Percentiles rank a stretch among this genome's conserved stretches.
phyloP scores from a whole-genome alignment of 1,140 invertebrate species.

The Trichonephila clavata region DNA sequence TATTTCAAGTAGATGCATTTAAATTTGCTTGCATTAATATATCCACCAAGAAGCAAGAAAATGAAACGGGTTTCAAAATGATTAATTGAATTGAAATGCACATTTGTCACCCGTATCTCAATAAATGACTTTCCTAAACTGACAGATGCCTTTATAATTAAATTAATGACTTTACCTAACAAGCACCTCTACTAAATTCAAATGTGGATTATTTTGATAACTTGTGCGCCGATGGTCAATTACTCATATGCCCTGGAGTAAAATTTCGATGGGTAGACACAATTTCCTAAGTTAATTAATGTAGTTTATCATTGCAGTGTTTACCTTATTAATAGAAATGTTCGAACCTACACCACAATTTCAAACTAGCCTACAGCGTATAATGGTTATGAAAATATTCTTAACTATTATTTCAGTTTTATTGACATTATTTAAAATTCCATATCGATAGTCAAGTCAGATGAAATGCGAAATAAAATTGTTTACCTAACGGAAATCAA shows the following conservation, averaged over 20 bases:
- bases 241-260: constrained; percentile 8
- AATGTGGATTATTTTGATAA: constrained; percentile 30
- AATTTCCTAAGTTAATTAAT: constrained; percentile 49
- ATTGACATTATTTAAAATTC: no score
- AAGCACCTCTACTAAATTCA: background rate
- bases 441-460: no score
- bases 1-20: no score
- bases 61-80: background rate
- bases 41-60: no score
- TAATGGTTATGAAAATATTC: background rate
- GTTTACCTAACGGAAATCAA: no score
- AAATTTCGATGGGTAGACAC: constrained; percentile 22
- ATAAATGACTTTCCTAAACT: constrained; percentile 14
- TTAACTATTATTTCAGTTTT: no score
- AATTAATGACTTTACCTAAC: constrained; percentile 8
- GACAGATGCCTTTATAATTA: constrained; percentile 23
- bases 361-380: background rate
- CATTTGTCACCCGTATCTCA: constrained; percentile 5
- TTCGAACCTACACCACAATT: background rate
- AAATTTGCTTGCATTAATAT: no score
- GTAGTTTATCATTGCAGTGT: constrained; percentile 23
- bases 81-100: background rate
- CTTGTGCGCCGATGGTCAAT: background rate
- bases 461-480: no score
- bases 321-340: constrained; percentile 8